A percentile compares a stretch with the other conserved stretches of the same genome.
Evolutionary conservation across 2,797 vertebrate genomes (phyloP).

Genomic region (Microctenopoma lineatum): DNA sequence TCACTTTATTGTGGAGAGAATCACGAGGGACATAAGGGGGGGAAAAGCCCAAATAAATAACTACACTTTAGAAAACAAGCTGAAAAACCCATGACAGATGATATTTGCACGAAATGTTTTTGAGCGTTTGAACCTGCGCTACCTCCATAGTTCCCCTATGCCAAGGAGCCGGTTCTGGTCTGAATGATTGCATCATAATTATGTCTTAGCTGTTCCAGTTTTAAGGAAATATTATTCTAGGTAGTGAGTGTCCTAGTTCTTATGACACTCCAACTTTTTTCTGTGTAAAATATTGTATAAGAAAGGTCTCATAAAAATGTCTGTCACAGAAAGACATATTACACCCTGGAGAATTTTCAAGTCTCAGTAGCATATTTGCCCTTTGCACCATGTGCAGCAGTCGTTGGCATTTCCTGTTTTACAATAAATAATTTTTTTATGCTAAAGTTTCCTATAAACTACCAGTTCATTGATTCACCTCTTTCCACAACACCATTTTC

Average conservation of each 20-base stretch:
- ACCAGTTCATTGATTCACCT: conserved; percentile 27
- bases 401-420: conserved; percentile 76
- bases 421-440: conserved; percentile 73
- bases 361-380: conserved; percentile 14
- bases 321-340: conserved; percentile 35
- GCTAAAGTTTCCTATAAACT: conserved; percentile 52
- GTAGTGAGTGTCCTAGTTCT: conserved; percentile 37
- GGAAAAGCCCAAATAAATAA: too few species aligned
- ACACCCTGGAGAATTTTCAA: conserved; percentile 4
- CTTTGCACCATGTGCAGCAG: conserved; percentile 42
- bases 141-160: too few species aligned
- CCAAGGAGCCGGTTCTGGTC: not conserved
- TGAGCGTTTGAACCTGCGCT: too few species aligned
- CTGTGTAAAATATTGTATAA: too few species aligned
- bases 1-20: too few species aligned
- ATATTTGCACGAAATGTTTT: too few species aligned
- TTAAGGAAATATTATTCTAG: not conserved
- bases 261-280: not conserved
- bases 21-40: too few species aligned
- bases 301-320: conserved; percentile 1
- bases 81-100: too few species aligned
- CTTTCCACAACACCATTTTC: conserved; percentile 10
- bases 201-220: not conserved
- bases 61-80: too few species aligned
- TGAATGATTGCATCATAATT: conserved; percentile 17